phyloP scores from a whole-genome alignment of 23 tunicate genomes.

The Trididemnum miniatum region DNA sequence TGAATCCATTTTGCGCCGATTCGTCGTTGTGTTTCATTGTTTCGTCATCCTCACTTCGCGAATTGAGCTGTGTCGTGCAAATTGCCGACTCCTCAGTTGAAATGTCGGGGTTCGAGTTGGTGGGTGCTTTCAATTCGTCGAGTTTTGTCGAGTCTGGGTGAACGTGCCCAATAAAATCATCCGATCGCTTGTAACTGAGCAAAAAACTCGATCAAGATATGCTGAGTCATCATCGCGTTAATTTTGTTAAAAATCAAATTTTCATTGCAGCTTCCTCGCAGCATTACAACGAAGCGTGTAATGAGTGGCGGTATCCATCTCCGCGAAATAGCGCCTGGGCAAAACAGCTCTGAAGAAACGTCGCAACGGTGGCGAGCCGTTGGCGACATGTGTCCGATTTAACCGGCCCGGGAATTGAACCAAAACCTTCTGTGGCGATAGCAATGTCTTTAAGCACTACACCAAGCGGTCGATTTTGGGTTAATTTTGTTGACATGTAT shows the following conservation, averaged over 20 bases:
- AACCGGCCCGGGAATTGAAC: too few relatives aligned
- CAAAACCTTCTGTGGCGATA: too few relatives aligned
- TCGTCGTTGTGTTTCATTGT: background rate
- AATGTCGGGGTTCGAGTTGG: background rate
- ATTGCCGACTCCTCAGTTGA: background rate
- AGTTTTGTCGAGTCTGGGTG: background rate
- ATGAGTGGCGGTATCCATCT: too few relatives aligned
- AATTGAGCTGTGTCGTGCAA: background rate
- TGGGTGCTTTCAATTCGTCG: background rate
- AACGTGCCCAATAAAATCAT: background rate
- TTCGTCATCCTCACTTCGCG: background rate
- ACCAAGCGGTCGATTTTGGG: too few relatives aligned
- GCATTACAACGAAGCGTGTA: too few relatives aligned
- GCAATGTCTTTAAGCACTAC: too few relatives aligned
- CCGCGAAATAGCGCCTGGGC: too few relatives aligned
- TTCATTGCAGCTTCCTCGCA: too few relatives aligned
- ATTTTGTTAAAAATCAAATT: background rate
- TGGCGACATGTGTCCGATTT: too few relatives aligned
- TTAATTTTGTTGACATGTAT: too few relatives aligned
- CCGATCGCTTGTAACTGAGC: constrained; percentile 5
- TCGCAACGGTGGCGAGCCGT: too few relatives aligned
- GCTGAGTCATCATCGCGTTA: background rate
- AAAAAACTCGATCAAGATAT: background rate
- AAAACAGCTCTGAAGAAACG: too few relatives aligned
- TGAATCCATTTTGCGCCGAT: background rate